Conservation (phyloP, 2,888 invertebrate genomes). For the Agrotis exclamationis region DNA sequence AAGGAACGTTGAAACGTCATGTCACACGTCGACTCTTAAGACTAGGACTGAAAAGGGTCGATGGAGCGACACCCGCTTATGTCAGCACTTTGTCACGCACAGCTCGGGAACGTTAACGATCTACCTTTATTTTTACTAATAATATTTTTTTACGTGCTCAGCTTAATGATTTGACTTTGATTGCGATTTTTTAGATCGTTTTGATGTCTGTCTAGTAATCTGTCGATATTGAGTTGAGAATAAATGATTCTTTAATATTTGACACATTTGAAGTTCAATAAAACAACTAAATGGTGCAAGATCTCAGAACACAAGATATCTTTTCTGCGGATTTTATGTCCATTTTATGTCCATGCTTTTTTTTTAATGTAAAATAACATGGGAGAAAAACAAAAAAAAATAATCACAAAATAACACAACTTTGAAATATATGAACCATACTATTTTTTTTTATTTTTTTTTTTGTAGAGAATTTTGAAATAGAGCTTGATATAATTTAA, state of each 20-base stretch:
- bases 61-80: slow-evolving; percentile 73
- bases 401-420: neutral
- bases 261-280: neutral
- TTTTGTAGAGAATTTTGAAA: neutral
- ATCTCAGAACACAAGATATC: neutral
- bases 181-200: slow-evolving; percentile 15
- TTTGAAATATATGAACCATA: neutral
- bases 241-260: neutral
- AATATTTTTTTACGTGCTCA: slow-evolving; percentile 58
- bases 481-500: too few relatives aligned
- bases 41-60: slow-evolving; percentile 77
- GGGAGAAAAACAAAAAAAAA: too few relatives aligned
- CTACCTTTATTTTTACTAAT: slow-evolving; percentile 64
- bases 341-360: too few relatives aligned
- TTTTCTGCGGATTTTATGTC: too few relatives aligned
- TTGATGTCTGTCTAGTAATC: slow-evolving; percentile 23
- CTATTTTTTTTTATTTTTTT: too few relatives aligned
- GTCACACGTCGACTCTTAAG: slow-evolving; percentile 54
- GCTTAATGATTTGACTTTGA: slow-evolving; percentile 58
- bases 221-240: neutral
- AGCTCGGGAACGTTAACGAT: slow-evolving; percentile 76
- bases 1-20: slow-evolving; percentile 53
- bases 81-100: slow-evolving; percentile 82
- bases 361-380: too few relatives aligned
- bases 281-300: neutral